Conservation (phyloP, 1,140 invertebrate species). For the Paraescarpia echinospica region DNA sequence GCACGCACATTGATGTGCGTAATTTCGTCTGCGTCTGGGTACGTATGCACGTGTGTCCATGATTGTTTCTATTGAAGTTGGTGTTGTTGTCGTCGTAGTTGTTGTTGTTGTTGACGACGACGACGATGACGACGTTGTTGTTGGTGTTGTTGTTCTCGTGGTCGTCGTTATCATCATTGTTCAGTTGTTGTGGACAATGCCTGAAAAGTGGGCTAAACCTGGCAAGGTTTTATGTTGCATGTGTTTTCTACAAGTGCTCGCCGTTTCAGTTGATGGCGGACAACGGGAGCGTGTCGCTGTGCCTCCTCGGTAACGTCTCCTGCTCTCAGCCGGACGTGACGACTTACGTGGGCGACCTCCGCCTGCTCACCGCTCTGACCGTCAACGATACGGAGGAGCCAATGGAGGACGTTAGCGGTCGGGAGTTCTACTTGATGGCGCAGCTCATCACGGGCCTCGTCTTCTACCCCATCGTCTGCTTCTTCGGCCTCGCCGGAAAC, state of each 20-base stretch:
- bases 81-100: too few relatives aligned
- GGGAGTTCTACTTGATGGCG: conserved; percentile 16
- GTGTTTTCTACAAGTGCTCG: not conserved
- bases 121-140: too few relatives aligned
- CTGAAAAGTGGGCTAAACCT: too few relatives aligned
- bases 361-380: not conserved
- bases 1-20: not conserved
- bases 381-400: not conserved
- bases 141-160: too few relatives aligned
- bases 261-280: not conserved
- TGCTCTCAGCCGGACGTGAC: not conserved
- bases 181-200: too few relatives aligned
- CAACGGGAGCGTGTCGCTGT: not conserved
- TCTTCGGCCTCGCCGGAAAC: conserved; percentile 74
- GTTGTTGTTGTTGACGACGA: too few relatives aligned
- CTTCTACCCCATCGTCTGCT: conserved; percentile 70
- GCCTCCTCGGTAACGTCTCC: not conserved
- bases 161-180: too few relatives aligned
- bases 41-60: not conserved
- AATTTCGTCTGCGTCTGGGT: not conserved
- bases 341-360: not conserved
- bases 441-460: conserved; percentile 56
- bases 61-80: too few relatives aligned
- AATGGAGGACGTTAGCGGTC: not conserved
- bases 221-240: too few relatives aligned